phyloP scores from a whole-genome alignment of 1,140 invertebrate species.

The Cydia splendana region DNA sequence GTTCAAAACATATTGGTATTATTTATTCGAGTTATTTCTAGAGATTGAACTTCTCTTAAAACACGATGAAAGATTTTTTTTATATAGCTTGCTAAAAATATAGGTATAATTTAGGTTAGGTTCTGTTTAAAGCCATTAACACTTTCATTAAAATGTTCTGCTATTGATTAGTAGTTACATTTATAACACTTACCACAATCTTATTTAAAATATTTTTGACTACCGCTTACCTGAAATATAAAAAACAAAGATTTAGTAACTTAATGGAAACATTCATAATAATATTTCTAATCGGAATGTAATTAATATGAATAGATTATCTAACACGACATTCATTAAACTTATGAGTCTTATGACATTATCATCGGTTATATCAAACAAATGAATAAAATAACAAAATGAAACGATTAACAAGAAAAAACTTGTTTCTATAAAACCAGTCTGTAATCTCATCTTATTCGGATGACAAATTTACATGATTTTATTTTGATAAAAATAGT shows the following conservation, averaged over 20 bases:
- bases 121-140: too few species aligned
- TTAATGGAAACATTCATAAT: not conserved
- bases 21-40: too few species aligned
- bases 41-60: too few species aligned
- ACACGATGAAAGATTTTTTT: too few species aligned
- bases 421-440: not conserved
- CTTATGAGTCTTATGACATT: not conserved
- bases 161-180: too few species aligned
- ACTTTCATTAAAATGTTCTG: too few species aligned
- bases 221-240: not conserved
- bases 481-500: not conserved
- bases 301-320: constrained; percentile 3
- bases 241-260: not conserved
- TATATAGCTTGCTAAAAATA: too few species aligned
- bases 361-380: not conserved
- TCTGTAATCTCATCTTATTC: not conserved
- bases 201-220: not conserved
- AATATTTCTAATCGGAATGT: constrained; percentile 3
- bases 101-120: too few species aligned
- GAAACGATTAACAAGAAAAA: not conserved
- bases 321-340: not conserved
- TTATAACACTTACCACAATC: not conserved
- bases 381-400: not conserved
- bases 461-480: not conserved
- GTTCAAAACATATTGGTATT: too few species aligned